These are phyloP conservation scores for Muricea muricata DNA, from an alignment of 92 coral and sea anemone species.

Conservation along the genomic window DNA sequence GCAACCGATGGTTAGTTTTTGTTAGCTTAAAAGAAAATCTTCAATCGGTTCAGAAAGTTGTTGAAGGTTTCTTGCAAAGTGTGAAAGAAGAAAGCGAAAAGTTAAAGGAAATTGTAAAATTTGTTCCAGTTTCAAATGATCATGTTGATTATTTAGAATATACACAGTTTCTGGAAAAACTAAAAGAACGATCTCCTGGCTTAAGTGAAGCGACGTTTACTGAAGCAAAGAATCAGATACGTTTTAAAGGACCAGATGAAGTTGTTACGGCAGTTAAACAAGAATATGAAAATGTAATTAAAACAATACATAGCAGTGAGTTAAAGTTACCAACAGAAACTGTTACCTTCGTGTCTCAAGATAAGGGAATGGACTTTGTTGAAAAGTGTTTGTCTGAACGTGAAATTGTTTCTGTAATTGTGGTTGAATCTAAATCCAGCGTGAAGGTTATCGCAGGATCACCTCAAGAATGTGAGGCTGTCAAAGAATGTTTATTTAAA, in stretches of 20 bases:
- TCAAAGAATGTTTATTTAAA: neutral
- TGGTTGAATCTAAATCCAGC: slow-evolving; percentile 7
- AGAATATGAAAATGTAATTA: neutral
- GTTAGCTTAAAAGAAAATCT: slow-evolving; percentile 2
- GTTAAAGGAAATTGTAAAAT: neutral
- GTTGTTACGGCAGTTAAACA: neutral
- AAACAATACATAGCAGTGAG: neutral
- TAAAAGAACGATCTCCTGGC: neutral
- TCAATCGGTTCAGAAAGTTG: neutral
- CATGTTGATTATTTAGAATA: slow-evolving; percentile 19
- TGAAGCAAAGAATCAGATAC: slow-evolving; percentile 14
- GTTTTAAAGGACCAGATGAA: slow-evolving; percentile 9
- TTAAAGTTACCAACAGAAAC: slow-evolving; percentile 4
- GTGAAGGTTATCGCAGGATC: neutral
- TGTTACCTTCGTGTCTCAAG: slow-evolving; percentile 21
- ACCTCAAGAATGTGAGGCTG: neutral
- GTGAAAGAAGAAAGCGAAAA: slow-evolving; percentile 11
- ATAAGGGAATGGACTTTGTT: neutral
- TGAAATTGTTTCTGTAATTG: neutral
- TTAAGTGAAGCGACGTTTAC: neutral
- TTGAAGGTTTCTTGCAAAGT: slow-evolving; percentile 13
- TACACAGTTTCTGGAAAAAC: neutral
- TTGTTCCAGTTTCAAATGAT: neutral
- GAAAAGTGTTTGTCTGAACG: slow-evolving; percentile 9
- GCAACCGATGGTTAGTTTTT: slow-evolving; percentile 23